Evolutionary conservation across 92 coral and sea anemone genomes (phyloP), one percentile per base, ranked within the genome.

Genomic region (Palythoa heliodiscus): DNA sequence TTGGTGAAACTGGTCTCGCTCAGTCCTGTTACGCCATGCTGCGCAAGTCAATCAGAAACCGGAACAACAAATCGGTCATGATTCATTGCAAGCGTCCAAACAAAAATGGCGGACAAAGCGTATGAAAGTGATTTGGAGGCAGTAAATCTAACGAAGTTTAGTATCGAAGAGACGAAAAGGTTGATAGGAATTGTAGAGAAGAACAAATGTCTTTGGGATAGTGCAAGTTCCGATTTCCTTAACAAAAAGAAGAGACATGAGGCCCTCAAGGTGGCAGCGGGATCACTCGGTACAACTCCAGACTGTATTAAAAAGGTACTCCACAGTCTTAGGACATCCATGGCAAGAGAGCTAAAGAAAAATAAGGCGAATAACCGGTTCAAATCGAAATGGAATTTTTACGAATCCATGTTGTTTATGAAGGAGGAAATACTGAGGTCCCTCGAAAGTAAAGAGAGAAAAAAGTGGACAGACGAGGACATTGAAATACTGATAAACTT

Each of bases 391-490:
- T 81, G 85, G 85, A 25, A 60, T 43, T 43, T 43, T 4, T 43
- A 43, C 8, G 8, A 43, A 43, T 43, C 48, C 48, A 43, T 43
- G 85, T 29, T 60, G 73, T 38, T 61, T 81, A 81, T 81, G 85
- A 81, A 81, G 73, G 85, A 81, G 15, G 85, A 81, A 58, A 81
- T 81, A 60, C 52, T 60, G 73, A 81, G 73, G 78, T 67, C 82
- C 17, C 40, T 70, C 39, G 89, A 86, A 15, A 77, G 79, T 54
- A 85, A 85, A 74, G 75, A 22, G 75, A 78, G 64, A 66, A 78
- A 72, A 73, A 77, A 70, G 85, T 87, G 90, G 87, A 82, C 63
- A 40, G 85, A 64, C 57, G 57, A 81, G 77, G 87, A 83, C 77
- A 72, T 83, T 83, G 82, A 81, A 58, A 66, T 81, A 11, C 73